phyloP scores from a whole-genome alignment of 2,797 vertebrate species.

The Echiichthys vipera region DNA sequence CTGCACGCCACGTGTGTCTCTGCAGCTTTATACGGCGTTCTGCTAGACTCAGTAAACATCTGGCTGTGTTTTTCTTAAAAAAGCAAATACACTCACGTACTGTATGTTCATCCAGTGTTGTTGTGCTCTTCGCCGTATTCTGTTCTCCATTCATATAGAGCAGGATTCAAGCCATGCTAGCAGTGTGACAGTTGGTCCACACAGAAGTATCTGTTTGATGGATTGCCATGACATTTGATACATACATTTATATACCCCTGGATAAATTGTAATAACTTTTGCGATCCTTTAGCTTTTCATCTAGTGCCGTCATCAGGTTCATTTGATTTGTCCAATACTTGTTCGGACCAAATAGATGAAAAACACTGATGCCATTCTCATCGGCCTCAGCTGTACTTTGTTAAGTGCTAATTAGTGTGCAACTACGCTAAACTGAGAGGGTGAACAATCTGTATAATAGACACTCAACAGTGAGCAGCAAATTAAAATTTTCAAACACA shows the following conservation, averaged over 20 bases:
- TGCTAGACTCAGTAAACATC: slow-evolving; percentile 61
- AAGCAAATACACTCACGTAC: slow-evolving; percentile 54
- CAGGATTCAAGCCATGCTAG: no score
- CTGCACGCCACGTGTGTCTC: slow-evolving; percentile 33
- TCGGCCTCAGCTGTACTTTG: background rate
- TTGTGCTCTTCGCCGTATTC: background rate
- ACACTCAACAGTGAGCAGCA: no score
- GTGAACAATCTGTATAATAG: background rate
- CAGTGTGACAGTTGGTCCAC: no score
- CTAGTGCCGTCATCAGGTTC: no score
- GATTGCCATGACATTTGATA: background rate
- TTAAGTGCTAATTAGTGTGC: background rate
- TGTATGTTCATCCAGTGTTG: slow-evolving; percentile 12
- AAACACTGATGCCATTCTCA: background rate
- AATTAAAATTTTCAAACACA: no score
- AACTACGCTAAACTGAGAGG: background rate
- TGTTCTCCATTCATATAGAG: background rate
- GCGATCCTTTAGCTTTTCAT: background rate
- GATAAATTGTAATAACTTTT: background rate
- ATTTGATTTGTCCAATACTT: background rate
- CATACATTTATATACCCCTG: no score
- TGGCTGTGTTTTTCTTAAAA: slow-evolving; percentile 53
- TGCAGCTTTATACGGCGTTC: slow-evolving; percentile 41
- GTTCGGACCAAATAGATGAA: background rate
- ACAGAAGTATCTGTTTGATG: background rate